Conservation (phyloP, 2,797 vertebrate genomes). For the Vespertilio murinus region DNA sequence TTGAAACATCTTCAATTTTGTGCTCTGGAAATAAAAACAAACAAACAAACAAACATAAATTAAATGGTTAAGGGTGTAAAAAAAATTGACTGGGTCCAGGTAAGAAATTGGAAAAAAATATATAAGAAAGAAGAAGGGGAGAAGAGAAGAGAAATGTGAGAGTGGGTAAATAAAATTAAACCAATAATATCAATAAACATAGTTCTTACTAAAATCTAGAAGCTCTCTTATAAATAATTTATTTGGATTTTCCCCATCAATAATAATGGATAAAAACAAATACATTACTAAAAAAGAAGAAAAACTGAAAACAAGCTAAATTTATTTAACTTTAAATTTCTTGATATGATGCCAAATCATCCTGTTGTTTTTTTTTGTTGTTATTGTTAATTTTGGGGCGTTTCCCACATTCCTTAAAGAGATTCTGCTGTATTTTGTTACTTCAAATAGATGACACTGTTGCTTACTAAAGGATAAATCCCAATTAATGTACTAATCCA, state of each 20-base stretch:
- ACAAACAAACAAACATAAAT: background rate
- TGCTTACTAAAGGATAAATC: conserved; percentile 25
- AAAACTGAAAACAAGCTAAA: background rate
- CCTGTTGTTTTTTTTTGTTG: background rate
- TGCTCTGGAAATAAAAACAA: background rate
- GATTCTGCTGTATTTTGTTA: background rate
- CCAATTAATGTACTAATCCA: background rate
- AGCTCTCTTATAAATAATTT: background rate
- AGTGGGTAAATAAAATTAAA: background rate
- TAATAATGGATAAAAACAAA: background rate
- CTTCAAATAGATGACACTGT: background rate
- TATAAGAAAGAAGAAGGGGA: background rate
- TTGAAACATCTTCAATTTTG: background rate
- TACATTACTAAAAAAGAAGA: background rate
- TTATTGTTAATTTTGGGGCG: background rate
- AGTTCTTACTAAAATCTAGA: background rate
- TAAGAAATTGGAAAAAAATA: background rate
- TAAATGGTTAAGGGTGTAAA: background rate
- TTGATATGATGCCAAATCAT: background rate
- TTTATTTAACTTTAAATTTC: background rate
- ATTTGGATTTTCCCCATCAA: background rate
- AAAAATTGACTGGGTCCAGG: background rate
- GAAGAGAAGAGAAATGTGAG: background rate
- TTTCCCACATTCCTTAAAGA: background rate
- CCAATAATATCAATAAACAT: background rate